Evolutionary conservation across 1,140 invertebrate species (phyloP), one percentile per base, ranked within the genome.

Genomic region (Diachasmimorpha longicaudata): DNA sequence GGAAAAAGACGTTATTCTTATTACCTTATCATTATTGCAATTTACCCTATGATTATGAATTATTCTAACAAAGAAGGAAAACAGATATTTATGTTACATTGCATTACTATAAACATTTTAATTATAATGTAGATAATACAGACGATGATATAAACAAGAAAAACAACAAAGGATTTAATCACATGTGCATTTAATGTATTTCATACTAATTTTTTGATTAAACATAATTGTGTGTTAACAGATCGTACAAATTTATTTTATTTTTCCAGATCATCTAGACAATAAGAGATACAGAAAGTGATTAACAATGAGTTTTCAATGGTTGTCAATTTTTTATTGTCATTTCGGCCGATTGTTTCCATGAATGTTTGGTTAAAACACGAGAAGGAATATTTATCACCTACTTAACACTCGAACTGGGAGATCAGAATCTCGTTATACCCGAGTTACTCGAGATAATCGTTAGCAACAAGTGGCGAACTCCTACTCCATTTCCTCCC

Each of bases 191-290:
- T 89, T 88, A 88, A 88, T 88, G 87, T 89, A 88, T 88, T 87
- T 88, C 86, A 82, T 88, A 89, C 87, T 88, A 88, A 89, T 87
- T 87, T 88, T 89, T 89, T 88, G 85, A 89, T 89, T 89, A 88
- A 88, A 89, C 85, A 88, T 89, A 85, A 86, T 86, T 87, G 85
- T 87, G 85, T 87, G 85, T 88, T 86, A 85, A 87, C 79, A 77
- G 80, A 82, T 76, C 36, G 74, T 76, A 72, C 39, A 14, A 31
- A 76, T 74, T 79, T 74, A 42, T 72, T 79, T 76, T 76, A 52
- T 67, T 77, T 79, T 79, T 79, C 72, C 76, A 76, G 76, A 72
- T 77, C 67, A 74, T 75, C 70, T 79, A 75, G n/a, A 71, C 9
- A n/a, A 21, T 37, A 67, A 37, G 19, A 31, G 46, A 42, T 11